Evolutionary conservation across 2,797 vertebrate species (phyloP).

Genomic region (Buceros bicornis): DNA sequence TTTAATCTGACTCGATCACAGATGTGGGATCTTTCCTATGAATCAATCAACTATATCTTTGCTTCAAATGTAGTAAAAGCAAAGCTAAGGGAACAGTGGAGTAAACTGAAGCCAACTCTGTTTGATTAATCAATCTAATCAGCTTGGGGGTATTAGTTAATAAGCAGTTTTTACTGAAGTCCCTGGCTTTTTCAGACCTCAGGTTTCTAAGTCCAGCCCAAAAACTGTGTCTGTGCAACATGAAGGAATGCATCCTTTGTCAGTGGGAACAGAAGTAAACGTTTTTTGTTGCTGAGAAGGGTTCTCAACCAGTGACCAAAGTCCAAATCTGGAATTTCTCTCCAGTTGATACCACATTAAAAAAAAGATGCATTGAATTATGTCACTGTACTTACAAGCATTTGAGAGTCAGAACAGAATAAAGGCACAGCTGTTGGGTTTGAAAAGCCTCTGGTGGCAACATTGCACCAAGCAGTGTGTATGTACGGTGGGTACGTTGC

Average conservation of each 20-base stretch:
- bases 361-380: neutral
- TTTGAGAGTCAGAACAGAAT: neutral
- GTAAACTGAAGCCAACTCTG: constrained; percentile 78
- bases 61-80: constrained; percentile 85
- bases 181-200: neutral
- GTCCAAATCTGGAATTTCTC: neutral
- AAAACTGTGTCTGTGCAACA: neutral
- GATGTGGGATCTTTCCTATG: constrained; percentile 91
- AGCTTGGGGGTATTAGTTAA: neutral
- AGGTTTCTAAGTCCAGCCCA: neutral
- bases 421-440: neutral
- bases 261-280: neutral
- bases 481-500: neutral
- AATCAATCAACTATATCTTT: constrained; percentile 90
- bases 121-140: constrained; percentile 20
- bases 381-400: neutral
- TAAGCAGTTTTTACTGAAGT: neutral
- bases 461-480: neutral
- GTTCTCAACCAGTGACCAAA: neutral
- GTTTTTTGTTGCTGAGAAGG: neutral
- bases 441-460: neutral
- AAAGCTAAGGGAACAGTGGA: constrained; percentile 88
- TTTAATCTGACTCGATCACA: constrained; percentile 87
- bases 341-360: accelerated
- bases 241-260: neutral